These are phyloP conservation scores for Apodemia mormo DNA, from an alignment of 2,888 invertebrate genomes.

Conservation along the genomic window DNA sequence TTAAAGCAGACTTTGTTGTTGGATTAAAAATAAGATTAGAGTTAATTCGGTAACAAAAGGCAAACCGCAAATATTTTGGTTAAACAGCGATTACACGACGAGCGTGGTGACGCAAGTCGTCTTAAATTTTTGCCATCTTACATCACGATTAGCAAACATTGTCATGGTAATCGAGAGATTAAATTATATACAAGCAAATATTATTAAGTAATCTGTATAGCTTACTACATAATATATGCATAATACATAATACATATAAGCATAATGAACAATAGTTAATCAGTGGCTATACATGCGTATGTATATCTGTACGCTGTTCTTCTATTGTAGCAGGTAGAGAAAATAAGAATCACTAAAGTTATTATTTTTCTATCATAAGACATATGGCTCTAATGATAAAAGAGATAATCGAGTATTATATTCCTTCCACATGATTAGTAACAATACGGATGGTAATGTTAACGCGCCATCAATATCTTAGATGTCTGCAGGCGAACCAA, in stretches of 20 bases:
- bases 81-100: neutral
- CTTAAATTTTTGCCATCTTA: conserved; percentile 1
- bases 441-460: too few relatives aligned
- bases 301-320: too few relatives aligned
- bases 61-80: conserved; percentile 7
- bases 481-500: too few relatives aligned
- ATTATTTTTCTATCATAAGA: too few relatives aligned
- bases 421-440: too few relatives aligned
- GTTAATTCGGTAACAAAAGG: neutral
- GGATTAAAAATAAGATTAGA: neutral
- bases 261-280: neutral
- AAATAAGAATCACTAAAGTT: too few relatives aligned
- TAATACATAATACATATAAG: neutral
- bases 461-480: too few relatives aligned
- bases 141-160: conserved; percentile 1
- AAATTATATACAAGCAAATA: neutral
- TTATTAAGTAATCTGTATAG: neutral
- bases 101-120: neutral
- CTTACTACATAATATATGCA: neutral
- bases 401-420: too few relatives aligned
- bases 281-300: too few relatives aligned
- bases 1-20: neutral
- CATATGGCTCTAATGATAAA: too few relatives aligned
- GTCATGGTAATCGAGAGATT: neutral
- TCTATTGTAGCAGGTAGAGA: too few relatives aligned